Percentiles rank a stretch among this genome's conserved stretches.
phyloP scores from a whole-genome alignment of 2,888 invertebrate species.

The Drosophila mimetica region DNA sequence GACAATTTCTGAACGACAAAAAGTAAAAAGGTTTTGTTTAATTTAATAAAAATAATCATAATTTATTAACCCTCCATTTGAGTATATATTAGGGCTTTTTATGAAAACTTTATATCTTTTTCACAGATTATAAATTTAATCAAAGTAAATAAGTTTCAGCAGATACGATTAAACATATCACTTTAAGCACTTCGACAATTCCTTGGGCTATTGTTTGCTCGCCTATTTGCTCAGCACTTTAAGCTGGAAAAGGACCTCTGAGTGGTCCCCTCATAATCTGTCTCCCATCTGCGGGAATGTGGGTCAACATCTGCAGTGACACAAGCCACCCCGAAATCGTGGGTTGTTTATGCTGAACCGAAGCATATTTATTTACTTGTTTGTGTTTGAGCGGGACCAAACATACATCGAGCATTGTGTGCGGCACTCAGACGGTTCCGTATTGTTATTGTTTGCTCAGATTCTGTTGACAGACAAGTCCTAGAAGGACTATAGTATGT shows the following conservation, averaged over 20 bases:
- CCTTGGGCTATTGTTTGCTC: constrained; percentile 10
- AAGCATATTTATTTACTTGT: constrained; percentile 46
- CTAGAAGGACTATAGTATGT: constrained; percentile 41
- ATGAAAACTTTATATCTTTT: too few relatives aligned
- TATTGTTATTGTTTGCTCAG: constrained; percentile 51
- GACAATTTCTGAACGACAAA: too few relatives aligned
- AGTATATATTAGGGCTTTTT: too few relatives aligned
- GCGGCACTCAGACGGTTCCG: constrained; percentile 32
- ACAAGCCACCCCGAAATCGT: constrained; percentile 33
- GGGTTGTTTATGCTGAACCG: constrained; percentile 40
- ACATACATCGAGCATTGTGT: constrained; percentile 25
- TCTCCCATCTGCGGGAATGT: constrained; percentile 23
- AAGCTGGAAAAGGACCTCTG: constrained; percentile 24
- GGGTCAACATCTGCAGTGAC: constrained; percentile 38
- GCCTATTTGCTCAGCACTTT: constrained; percentile 30
- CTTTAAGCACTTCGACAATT: background rate
- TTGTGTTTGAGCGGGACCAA: constrained; percentile 10
- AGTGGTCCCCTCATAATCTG: constrained; percentile 19
- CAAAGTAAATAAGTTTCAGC: too few relatives aligned
- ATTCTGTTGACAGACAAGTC: constrained; percentile 50
- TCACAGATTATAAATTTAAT: too few relatives aligned
- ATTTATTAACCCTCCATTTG: too few relatives aligned
- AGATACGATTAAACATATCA: too few relatives aligned
- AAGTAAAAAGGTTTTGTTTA: too few relatives aligned
- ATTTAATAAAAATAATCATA: too few relatives aligned